A percentile compares a stretch with the other conserved stretches of the same genome.
Conservation (phyloP, 1,140 invertebrate species). For the Condylostylus longicornis region DNA sequence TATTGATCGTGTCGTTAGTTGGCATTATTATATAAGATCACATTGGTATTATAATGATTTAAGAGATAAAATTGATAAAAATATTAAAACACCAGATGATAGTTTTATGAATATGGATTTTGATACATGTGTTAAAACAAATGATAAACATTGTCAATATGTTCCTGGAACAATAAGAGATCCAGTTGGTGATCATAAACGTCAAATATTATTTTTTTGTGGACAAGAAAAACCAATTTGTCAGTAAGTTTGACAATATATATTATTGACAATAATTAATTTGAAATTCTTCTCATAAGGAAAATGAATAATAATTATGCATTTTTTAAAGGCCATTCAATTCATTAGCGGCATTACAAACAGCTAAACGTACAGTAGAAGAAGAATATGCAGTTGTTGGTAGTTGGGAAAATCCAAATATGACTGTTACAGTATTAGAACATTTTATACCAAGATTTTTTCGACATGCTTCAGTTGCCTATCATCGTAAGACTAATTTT, state of each 20-base stretch:
- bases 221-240: constrained; percentile 66
- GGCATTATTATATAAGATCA: constrained; percentile 72
- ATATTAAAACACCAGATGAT: constrained; percentile 63
- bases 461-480: constrained; percentile 54
- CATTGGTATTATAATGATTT: constrained; percentile 80
- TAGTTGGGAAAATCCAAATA: constrained; percentile 73
- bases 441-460: constrained; percentile 73
- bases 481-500: constrained; percentile 56
- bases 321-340: constrained; percentile 70
- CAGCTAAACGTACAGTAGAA: constrained; percentile 69
- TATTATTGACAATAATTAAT: no score
- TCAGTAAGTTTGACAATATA: constrained; percentile 48
- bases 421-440: constrained; percentile 66
- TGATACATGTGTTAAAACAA: constrained; percentile 67
- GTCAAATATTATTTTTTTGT: constrained; percentile 77
- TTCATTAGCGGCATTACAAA: constrained; percentile 59
- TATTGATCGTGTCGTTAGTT: constrained; percentile 75
- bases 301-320: background rate
- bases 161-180: constrained; percentile 61
- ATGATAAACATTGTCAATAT: constrained; percentile 69
- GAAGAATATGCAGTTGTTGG: constrained; percentile 75
- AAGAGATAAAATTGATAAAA: constrained; percentile 61
- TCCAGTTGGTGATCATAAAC: constrained; percentile 66
- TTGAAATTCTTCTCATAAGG: no score
- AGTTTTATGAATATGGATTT: constrained; percentile 80